Evolutionary conservation across 1,140 invertebrate species (phyloP).

Genomic region (Teleogryllus occipitalis): DNA sequence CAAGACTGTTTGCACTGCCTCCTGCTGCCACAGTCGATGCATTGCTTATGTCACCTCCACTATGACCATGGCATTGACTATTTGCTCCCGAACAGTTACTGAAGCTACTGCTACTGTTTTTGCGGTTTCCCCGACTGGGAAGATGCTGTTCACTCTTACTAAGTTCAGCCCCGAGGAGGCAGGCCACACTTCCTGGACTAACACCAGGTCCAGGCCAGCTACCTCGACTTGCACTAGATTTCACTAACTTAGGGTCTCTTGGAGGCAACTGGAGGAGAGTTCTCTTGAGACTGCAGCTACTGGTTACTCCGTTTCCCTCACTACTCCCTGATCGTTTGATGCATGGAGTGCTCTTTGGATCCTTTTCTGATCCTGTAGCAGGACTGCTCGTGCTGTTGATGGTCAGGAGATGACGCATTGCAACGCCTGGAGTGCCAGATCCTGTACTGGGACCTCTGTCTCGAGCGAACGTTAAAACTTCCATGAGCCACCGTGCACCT

Average conservation of each 20-base stretch:
- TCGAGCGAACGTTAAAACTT: constrained; percentile 83
- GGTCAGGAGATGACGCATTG: constrained; percentile 15
- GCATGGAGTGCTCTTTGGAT: neutral
- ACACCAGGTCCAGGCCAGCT: constrained; percentile 76
- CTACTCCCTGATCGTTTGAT: neutral
- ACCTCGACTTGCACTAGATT: constrained; percentile 64
- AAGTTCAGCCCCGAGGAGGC: constrained; percentile 57
- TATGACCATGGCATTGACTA: constrained; percentile 27
- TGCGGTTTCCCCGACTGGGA: constrained; percentile 24
- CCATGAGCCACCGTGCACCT: constrained; percentile 87
- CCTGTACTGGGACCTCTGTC: constrained; percentile 48
- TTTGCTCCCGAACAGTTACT: constrained; percentile 33
- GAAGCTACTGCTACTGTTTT: constrained; percentile 35
- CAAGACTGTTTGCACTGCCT: constrained; percentile 33
- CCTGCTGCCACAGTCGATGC: constrained; percentile 21
- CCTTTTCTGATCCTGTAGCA: neutral
- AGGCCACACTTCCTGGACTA: constrained; percentile 37
- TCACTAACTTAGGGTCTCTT: constrained; percentile 61
- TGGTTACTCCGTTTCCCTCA: neutral
- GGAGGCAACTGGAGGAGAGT: constrained; percentile 59
- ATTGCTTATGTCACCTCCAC: constrained; percentile 11
- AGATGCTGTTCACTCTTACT: constrained; percentile 67
- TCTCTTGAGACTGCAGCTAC: constrained; percentile 35
- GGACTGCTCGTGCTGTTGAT: constrained; percentile 12
- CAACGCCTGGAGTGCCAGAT: neutral